Base-by-base conservation (phyloP, 2,797 vertebrate species). In the Poeciliopsis paucimaculata region DNA sequence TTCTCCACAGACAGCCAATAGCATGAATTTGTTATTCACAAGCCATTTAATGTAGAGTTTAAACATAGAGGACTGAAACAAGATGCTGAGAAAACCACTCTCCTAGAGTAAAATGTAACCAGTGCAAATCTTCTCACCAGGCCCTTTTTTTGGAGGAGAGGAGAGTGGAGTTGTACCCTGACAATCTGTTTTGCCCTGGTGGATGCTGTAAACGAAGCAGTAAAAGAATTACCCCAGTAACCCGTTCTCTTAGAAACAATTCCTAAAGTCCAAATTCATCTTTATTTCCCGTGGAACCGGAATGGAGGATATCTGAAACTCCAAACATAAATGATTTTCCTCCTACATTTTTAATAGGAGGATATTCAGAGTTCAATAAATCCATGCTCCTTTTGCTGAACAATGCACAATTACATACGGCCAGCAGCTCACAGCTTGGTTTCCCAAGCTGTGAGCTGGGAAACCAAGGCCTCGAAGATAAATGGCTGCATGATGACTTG, bases 391-490 rank as follows among this genome's bases (percentile, higher is more conserved):
- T 70, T 70, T 13, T 70, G 39, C 66, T 70, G 66, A 70, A 70
- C 39, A 70, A 43, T 26, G 20, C 36, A 68, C 18, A 68, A 23
- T 68, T 68, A 41, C 34, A 23, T 68, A 5, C 36, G 20, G 66
- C 66, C 39, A 45, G 66, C 15, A n/a, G 39, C 39, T 70, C 23
- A 45, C 66, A 43, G 41, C 36, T 43, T 45, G 15, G 64, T 36
- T 64, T 76, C 10, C 43, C 20, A 64, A n/a, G n/a, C n/a, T n/a
- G n/a, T n/a, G n/a, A n/a, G n/a, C n/a, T n/a, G n/a, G n/a, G n/a
- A n/a, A n/a, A n/a, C n/a, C n/a, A n/a, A 77, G 47, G 47, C 47
- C 47, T 77, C n/a, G 28, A 45, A 55, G 36, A 71, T 77, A n/a
- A 78, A 72, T 45, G 45, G 5, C 47, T 4, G 34, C 51, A n/a